Percentiles rank a stretch among this genome's conserved stretches.
Conservation (phyloP, 2,888 invertebrate species). For the Andricus curvator region DNA sequence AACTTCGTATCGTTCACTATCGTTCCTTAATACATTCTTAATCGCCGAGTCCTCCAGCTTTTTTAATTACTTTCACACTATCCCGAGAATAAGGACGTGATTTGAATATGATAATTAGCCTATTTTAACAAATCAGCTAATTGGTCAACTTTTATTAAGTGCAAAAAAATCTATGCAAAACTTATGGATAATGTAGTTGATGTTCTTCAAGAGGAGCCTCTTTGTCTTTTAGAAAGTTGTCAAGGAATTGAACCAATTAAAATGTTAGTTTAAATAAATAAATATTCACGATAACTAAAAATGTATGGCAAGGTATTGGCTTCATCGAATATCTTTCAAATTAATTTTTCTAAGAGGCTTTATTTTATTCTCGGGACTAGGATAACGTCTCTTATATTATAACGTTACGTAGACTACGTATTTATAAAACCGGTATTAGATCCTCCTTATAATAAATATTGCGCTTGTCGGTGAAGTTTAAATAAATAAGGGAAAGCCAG, state of each 20-base stretch:
- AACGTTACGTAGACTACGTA: neutral
- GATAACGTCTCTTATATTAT: neutral
- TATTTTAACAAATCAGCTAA: neutral
- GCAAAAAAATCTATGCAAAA: neutral
- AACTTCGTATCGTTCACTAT: conserved; percentile 48
- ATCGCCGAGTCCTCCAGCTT: conserved; percentile 47
- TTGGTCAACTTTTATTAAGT: neutral
- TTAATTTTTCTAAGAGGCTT: neutral
- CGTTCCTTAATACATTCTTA: conserved; percentile 42
- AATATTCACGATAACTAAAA: neutral
- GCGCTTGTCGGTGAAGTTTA: conserved; percentile 49
- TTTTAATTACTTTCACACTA: conserved; percentile 37
- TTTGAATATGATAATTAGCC: neutral
- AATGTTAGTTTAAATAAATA: neutral
- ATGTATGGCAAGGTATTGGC: neutral
- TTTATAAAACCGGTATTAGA: conserved; percentile 22
- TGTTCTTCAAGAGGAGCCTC: no score
- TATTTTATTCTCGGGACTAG: neutral
- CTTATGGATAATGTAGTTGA: no score
- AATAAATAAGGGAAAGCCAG: conserved; percentile 62
- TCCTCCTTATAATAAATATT: conserved; percentile 58
- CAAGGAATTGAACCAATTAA: neutral
- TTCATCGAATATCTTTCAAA: no score
- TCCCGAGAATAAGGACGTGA: neutral
- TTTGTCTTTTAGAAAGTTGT: no score